These are phyloP conservation scores for Scrobipalpa atriplicella DNA, from an alignment of 2,888 invertebrate genomes.

Conservation along the genomic window DNA sequence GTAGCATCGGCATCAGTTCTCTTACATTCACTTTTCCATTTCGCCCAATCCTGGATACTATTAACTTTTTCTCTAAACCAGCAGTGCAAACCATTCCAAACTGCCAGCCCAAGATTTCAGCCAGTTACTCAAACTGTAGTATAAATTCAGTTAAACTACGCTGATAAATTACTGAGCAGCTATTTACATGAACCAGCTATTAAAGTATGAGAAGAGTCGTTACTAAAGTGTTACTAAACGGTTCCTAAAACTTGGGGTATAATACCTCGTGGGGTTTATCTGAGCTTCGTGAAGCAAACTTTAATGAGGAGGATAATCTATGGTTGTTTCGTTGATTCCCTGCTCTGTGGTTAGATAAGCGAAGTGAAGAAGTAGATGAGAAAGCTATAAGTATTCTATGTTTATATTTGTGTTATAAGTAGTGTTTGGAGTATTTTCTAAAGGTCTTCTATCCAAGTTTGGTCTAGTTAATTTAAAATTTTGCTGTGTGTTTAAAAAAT, in stretches of 20 bases:
- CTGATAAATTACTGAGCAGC: conserved; percentile 11
- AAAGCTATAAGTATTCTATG: no score
- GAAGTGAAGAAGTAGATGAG: neutral
- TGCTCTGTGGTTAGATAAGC: neutral
- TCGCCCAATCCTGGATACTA: no score
- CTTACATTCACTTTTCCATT: no score
- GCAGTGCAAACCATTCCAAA: neutral
- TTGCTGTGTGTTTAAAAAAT: no score
- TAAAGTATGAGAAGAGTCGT: conserved; percentile 33
- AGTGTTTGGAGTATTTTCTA: no score
- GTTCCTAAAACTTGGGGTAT: conserved; percentile 46
- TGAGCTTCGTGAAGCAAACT: conserved; percentile 52
- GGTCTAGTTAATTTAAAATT: no score
- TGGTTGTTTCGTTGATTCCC: conserved; percentile 62
- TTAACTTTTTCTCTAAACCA: no score
- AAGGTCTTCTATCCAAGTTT: no score
- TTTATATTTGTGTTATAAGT: no score
- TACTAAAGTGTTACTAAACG: conserved; percentile 38
- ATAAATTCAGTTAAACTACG: conserved; percentile 14
- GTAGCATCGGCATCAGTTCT: no score
- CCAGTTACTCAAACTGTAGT: conserved; percentile 4
- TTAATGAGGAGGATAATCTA: conserved; percentile 73
- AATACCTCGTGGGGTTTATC: conserved; percentile 50
- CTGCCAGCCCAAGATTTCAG: neutral
- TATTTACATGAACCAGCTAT: conserved; percentile 28